phyloP scores from a whole-genome alignment of 2,888 invertebrate species.

The Metellina segmentata region DNA sequence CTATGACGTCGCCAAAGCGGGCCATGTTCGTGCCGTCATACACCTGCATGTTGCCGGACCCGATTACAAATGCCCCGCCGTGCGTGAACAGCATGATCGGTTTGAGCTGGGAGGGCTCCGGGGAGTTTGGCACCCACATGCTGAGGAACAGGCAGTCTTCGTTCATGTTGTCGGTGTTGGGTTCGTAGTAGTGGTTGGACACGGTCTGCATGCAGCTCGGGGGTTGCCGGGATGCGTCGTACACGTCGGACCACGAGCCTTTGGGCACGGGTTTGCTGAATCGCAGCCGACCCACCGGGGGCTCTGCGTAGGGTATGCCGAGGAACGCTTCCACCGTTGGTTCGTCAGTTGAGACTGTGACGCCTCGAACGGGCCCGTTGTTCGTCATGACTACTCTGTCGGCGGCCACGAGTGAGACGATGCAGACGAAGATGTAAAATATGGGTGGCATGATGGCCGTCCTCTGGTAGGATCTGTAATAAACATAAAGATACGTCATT shows the following conservation, averaged over 20 bases:
- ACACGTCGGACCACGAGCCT: slow-evolving; percentile 64
- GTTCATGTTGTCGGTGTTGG: slow-evolving; percentile 42
- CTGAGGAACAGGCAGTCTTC: slow-evolving; percentile 77
- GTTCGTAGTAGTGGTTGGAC: slow-evolving; percentile 27
- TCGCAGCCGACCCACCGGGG: slow-evolving; percentile 80
- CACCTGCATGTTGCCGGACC: slow-evolving; percentile 37
- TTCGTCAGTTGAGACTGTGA: slow-evolving; percentile 6
- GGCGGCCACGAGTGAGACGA: background rate
- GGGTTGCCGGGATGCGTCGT: slow-evolving; percentile 50
- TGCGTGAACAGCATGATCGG: slow-evolving; percentile 75
- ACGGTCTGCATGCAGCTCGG: slow-evolving; percentile 71
- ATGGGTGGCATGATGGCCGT: background rate
- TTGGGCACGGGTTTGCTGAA: slow-evolving; percentile 70
- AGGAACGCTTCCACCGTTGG: slow-evolving; percentile 79
- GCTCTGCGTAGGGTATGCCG: slow-evolving; percentile 82
- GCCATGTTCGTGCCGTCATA: slow-evolving; percentile 68
- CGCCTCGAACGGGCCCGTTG: slow-evolving; percentile 59
- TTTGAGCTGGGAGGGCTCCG: background rate
- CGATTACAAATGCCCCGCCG: slow-evolving; percentile 70
- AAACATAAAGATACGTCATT: background rate
- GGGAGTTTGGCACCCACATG: slow-evolving; percentile 75
- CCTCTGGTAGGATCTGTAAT: background rate
- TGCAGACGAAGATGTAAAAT: background rate
- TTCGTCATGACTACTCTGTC: slow-evolving; percentile 59
- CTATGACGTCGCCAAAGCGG: slow-evolving; percentile 65